Percentiles rank a stretch among this genome's conserved stretches.
Evolutionary conservation across 1,140 invertebrate species (phyloP).

Genomic region (Periplaneta americana): DNA sequence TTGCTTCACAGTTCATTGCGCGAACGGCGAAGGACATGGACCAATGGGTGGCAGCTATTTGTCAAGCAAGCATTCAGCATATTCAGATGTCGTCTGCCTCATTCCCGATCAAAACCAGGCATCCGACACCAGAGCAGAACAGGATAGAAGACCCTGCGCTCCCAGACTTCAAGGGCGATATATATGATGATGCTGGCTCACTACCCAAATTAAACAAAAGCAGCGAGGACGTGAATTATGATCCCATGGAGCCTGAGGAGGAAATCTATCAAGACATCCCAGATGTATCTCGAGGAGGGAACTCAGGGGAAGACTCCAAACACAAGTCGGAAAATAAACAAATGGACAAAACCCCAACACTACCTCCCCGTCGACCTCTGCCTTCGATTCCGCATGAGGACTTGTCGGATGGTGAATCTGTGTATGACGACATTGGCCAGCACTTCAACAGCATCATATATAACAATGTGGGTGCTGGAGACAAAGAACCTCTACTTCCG

Average conservation of each 20-base stretch:
- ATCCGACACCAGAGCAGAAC: neutral
- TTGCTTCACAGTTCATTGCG: constrained; percentile 8
- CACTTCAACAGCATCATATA: neutral
- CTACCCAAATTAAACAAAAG: neutral
- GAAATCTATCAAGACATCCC: constrained; percentile 8
- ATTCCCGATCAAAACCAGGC: neutral
- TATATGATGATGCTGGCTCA: neutral
- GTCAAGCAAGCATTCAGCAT: neutral
- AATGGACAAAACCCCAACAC: neutral
- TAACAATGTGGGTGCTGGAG: neutral
- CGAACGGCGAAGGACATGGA: constrained; percentile 11
- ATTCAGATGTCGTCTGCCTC: neutral
- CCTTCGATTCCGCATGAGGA: neutral
- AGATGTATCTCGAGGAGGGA: neutral
- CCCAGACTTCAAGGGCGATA: neutral
- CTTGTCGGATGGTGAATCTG: neutral
- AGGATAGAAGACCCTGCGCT: neutral
- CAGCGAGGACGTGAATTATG: neutral
- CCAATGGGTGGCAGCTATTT: constrained; percentile 13
- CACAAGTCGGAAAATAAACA: neutral
- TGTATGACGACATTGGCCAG: neutral
- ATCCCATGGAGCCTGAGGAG: neutral
- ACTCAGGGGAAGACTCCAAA: neutral
- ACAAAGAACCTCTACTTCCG: too few relatives aligned
- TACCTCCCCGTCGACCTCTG: neutral